Conservation (phyloP, 2,797 vertebrate species). For the Enoplosus armatus region DNA sequence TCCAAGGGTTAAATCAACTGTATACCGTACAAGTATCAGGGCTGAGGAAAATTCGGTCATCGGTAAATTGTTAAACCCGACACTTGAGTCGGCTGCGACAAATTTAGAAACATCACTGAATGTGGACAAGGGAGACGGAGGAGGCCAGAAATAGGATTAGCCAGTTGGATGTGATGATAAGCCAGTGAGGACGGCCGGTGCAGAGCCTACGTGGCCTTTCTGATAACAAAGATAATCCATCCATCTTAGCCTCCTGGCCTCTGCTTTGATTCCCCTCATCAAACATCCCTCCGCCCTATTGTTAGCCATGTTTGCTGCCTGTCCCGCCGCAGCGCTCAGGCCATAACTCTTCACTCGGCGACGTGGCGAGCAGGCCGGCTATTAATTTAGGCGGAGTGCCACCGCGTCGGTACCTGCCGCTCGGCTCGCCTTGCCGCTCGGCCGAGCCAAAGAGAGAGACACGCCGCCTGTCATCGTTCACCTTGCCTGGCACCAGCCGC, state of each 20-base stretch:
- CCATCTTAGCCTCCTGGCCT: constrained; percentile 75
- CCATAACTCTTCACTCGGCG: constrained; percentile 75
- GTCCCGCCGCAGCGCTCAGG: constrained; percentile 52
- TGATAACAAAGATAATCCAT: constrained; percentile 79
- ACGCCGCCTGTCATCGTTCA: constrained; percentile 79
- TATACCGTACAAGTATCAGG: neutral
- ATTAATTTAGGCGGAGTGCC: constrained; percentile 81
- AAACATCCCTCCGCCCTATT: constrained; percentile 73
- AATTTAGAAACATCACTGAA: constrained; percentile 45
- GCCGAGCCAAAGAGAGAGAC: constrained; percentile 63
- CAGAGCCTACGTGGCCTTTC: constrained; percentile 62
- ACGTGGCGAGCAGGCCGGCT: constrained; percentile 68
- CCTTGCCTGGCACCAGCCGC: constrained; percentile 67
- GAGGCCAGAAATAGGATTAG: constrained; percentile 69
- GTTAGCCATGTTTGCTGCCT: constrained; percentile 72
- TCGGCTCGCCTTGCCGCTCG: constrained; percentile 48
- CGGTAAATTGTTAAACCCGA: constrained; percentile 7
- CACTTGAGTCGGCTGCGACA: constrained; percentile 23
- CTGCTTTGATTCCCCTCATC: constrained; percentile 76
- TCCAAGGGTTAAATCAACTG: neutral
- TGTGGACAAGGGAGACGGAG: constrained; percentile 36
- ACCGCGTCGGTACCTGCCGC: constrained; percentile 74
- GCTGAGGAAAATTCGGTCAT: neutral
- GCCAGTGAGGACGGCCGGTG: constrained; percentile 53
- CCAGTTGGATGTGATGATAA: constrained; percentile 72